phyloP scores from a whole-genome alignment of 2,888 invertebrate species.

The Priocnemis perturbator region DNA sequence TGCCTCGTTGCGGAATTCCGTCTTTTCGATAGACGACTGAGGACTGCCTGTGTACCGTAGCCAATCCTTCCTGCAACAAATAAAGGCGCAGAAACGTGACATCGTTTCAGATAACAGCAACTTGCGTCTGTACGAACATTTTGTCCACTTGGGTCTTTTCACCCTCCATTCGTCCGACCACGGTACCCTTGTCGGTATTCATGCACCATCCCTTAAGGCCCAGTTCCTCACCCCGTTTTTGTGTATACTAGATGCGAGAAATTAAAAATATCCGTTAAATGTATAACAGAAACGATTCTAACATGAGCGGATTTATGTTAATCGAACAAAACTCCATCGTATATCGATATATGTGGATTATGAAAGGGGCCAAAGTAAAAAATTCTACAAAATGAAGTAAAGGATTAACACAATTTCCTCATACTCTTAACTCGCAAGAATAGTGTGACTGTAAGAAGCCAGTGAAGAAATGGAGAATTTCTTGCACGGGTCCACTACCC shows the following conservation, averaged over 20 bases:
- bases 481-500: too few relatives aligned
- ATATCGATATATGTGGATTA: not conserved
- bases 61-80: slow-evolving; percentile 77
- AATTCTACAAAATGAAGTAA: too few relatives aligned
- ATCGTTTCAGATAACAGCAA: not conserved
- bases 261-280: not conserved
- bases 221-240: slow-evolving; percentile 80
- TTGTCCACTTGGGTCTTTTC: slow-evolving; percentile 77
- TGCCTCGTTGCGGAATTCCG: slow-evolving; percentile 82
- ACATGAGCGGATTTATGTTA: not conserved
- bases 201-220: slow-evolving; percentile 84
- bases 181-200: slow-evolving; percentile 83
- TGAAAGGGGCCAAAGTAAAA: too few relatives aligned
- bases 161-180: slow-evolving; percentile 83
- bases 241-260: slow-evolving; percentile 78
- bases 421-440: too few relatives aligned
- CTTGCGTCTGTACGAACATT: slow-evolving; percentile 79
- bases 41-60: slow-evolving; percentile 85
- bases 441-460: too few relatives aligned
- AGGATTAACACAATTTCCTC: too few relatives aligned
- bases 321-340: not conserved
- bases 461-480: too few relatives aligned
- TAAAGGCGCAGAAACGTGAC: not conserved
- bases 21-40: slow-evolving; percentile 83
- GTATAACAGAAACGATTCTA: not conserved